A percentile compares a stretch with the other conserved stretches of the same genome.
These are phyloP conservation scores for Tarsius wallacei DNA, from an alignment of 2,797 vertebrate species.

Conservation along the genomic window DNA sequence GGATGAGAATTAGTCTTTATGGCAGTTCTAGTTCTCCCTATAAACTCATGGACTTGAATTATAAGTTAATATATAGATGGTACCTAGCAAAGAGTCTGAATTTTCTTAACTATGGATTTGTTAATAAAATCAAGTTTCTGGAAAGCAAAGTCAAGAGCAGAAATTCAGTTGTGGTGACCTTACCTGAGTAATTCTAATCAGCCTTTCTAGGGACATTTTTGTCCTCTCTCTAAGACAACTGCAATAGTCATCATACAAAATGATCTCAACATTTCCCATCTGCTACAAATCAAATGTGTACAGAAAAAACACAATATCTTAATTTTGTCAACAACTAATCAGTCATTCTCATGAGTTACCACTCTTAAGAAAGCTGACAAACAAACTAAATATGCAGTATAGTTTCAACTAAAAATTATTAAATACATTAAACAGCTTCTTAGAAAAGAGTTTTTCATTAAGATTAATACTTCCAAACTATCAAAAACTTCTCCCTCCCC, in stretches of 20 bases:
- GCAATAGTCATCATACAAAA: not conserved
- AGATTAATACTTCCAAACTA: not conserved
- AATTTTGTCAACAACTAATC: not conserved
- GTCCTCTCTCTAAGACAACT: not conserved
- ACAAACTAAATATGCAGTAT: not conserved
- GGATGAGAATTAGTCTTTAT: not conserved
- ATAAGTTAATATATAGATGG: not conserved
- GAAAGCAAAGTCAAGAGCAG: not conserved
- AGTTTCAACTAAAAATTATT: not conserved
- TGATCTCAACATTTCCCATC: not conserved
- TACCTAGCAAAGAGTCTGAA: not conserved
- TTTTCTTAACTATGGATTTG: not conserved
- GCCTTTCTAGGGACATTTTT: not conserved
- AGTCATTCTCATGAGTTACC: not conserved
- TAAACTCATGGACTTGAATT: not conserved
- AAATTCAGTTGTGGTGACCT: not conserved
- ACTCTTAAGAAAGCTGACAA: not conserved
- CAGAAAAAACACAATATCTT: not conserved
- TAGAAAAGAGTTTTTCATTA: not conserved
- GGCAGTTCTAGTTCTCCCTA: not conserved
- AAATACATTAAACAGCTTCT: not conserved
- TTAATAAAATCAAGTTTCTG: not conserved
- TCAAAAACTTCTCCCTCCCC: not conserved
- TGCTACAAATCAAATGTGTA: not conserved
- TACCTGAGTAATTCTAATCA: not conserved